Percentiles rank a stretch among this genome's conserved stretches.
Conservation (phyloP, 2,113 vertebrate genomes). For the Ceuthmochares aereus region DNA sequence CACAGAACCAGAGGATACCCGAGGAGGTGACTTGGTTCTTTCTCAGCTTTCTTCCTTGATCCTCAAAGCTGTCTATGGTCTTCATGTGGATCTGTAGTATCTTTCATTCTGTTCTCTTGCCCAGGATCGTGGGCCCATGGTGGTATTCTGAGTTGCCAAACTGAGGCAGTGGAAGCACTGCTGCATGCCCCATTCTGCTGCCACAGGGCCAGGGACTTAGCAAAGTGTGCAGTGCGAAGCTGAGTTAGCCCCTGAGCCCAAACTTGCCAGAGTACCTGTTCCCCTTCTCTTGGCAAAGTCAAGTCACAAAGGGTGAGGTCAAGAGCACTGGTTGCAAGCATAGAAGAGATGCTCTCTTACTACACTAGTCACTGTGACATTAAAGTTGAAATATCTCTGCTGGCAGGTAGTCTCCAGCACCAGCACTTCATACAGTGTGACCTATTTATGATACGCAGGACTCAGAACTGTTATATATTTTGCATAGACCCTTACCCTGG, state of each 20-base stretch:
- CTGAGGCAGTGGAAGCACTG: neutral
- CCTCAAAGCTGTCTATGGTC: neutral
- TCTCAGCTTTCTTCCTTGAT: neutral
- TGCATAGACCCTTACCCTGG: neutral
- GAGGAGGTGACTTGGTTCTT: neutral
- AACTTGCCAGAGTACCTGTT: accelerated
- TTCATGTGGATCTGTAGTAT: neutral
- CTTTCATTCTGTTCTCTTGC: neutral
- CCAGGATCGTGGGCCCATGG: neutral
- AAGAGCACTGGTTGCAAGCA: neutral
- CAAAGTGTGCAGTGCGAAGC: neutral
- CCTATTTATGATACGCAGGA: neutral
- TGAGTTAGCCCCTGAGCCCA: neutral
- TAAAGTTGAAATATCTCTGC: neutral
- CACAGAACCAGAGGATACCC: neutral
- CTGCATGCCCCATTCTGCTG: neutral
- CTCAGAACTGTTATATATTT: neutral
- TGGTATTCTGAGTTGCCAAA: neutral
- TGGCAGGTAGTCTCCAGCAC: neutral
- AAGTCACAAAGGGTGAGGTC: neutral
- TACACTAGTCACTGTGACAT: neutral
- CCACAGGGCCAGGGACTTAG: neutral
- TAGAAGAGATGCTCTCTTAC: neutral
- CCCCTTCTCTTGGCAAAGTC: neutral
- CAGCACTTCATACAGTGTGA: neutral